Evolutionary conservation across 1,140 invertebrate species (phyloP).

Genomic region (Eumaeus atala): DNA sequence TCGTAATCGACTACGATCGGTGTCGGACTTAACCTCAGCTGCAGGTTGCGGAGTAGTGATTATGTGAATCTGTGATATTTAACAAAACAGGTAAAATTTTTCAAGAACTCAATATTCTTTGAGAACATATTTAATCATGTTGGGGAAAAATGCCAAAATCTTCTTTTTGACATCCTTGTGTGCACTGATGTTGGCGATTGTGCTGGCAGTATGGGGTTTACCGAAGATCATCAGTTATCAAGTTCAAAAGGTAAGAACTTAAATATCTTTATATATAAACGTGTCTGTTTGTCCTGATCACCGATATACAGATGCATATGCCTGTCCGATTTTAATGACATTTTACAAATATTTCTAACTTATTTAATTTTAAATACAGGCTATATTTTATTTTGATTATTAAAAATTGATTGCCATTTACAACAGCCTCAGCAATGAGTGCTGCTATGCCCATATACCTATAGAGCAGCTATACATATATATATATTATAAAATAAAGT

Average conservation of each 20-base stretch:
- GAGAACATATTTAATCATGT: slow-evolving; percentile 37
- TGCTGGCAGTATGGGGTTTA: slow-evolving; percentile 54
- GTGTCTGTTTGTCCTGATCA: too few relatives aligned
- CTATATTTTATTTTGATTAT: too few relatives aligned
- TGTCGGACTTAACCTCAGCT: background rate
- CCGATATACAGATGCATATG: too few relatives aligned
- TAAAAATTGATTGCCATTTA: too few relatives aligned
- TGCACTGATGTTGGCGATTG: slow-evolving; percentile 40
- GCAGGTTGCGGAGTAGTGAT: background rate
- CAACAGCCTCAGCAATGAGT: too few relatives aligned
- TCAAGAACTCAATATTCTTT: background rate
- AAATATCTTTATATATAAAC: too few relatives aligned
- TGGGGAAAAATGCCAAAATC: slow-evolving; percentile 46
- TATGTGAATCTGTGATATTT: background rate
- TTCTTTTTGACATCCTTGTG: slow-evolving; percentile 42
- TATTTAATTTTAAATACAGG: too few relatives aligned
- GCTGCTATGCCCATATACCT: too few relatives aligned
- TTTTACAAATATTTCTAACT: too few relatives aligned
- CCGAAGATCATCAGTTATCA: slow-evolving; percentile 50
- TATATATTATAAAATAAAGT: too few relatives aligned
- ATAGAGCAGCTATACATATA: too few relatives aligned
- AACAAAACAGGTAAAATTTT: background rate
- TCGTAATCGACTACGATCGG: background rate
- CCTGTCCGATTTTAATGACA: too few relatives aligned
- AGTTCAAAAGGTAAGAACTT: slow-evolving; percentile 50